Evolutionary conservation across 2,797 vertebrate genomes (phyloP), one percentile per base, ranked within the genome.

Genomic region (Enteromius unitaeniatus): DNA sequence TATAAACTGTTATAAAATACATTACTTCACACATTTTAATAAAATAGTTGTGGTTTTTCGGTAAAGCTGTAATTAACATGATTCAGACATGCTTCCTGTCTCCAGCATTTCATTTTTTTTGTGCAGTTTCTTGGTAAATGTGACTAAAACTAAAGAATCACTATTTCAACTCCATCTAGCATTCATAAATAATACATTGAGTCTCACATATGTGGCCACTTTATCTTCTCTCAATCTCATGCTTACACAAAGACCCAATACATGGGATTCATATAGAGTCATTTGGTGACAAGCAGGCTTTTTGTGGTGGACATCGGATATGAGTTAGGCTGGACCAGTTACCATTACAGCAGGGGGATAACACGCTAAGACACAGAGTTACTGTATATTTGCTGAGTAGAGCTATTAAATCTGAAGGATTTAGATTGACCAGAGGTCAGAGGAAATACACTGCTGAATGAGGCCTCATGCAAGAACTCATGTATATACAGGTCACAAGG

Each of bases 351-450:
- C 45, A 53, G 42, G 19, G 67, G 51, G 21, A 42, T 74, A 28
- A 60, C 40, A 1, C 23, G 31, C 58, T 14, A 42, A 68, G 51
- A 88, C 76, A 82, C 83, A 69, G 82, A 72, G 53, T 28, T 34
- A 55, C 55, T 82, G 75, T 84, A 60, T 10, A 31, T 58, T 40
- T 68, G 60, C 70, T 37, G 34, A 77, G 73, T 28, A 31, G 28
- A 82, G 45, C 14, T 49, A 68, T 82, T 81, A 28, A 28, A 45
- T 82, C 23, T 83, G 31, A n/a, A 49, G 42, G 28, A 28, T 28
- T 28, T 28, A 28, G 28, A 28, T 28, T 28, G 28, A 28, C 28
- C 69, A 79, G 49, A 65, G 69, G 53, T 73, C 73, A 68, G 47
- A 55, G 58, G 51, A 72, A 83, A 86, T 82, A 49, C 62, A 60